Evolutionary conservation across 2,888 invertebrate genomes (phyloP).

Genomic region (Iphiclides podalirius): DNA sequence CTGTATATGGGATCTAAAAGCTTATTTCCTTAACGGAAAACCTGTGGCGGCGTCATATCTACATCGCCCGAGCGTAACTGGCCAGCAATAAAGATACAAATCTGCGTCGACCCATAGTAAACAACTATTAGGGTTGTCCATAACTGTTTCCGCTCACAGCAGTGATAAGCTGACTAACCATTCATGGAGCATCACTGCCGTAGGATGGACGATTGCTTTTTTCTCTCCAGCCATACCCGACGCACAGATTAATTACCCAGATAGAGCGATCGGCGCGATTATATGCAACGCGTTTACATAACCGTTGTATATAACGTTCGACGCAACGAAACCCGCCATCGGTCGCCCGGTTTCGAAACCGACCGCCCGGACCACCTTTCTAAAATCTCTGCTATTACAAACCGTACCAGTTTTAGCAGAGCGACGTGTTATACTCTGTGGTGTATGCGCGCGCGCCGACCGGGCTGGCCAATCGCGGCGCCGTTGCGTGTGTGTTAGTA

Average conservation of each 20-base stretch:
- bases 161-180: too few species aligned
- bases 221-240: neutral
- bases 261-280: constrained; percentile 6
- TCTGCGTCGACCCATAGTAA: too few species aligned
- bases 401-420: constrained; percentile 67
- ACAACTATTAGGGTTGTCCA: too few species aligned
- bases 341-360: constrained; percentile 28
- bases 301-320: constrained; percentile 31
- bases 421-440: constrained; percentile 47
- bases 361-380: constrained; percentile 61
- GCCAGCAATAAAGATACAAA: too few species aligned
- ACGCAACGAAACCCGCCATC: constrained; percentile 43
- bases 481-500: constrained; percentile 37
- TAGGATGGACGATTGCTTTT: neutral
- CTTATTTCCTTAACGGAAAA: too few species aligned
- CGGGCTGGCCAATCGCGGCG: constrained; percentile 7
- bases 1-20: too few species aligned
- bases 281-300: constrained; percentile 34
- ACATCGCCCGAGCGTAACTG: too few species aligned
- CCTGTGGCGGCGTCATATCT: too few species aligned
- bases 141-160: too few species aligned
- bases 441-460: constrained; percentile 56
- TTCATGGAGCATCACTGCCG: too few species aligned
- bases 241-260: constrained; percentile 12
- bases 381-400: constrained; percentile 73